Evolutionary conservation across 2,113 vertebrate species (phyloP), one percentile per base, ranked within the genome.

Genomic region (Fregetta grallaria): DNA sequence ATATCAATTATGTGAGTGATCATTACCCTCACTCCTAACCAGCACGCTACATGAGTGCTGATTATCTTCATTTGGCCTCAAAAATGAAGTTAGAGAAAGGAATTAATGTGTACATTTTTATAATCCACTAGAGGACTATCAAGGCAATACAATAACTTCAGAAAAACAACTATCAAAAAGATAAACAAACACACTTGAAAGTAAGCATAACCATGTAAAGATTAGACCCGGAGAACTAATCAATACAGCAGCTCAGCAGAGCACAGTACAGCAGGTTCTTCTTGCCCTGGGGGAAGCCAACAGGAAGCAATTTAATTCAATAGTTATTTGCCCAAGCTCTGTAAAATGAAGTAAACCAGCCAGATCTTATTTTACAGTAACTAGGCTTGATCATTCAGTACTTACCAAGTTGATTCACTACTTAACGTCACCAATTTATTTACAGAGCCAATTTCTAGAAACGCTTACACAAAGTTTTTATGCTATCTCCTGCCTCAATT

Each of bases 271-370:
- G 58, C 61, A 88, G 68, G 67, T 81, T 93, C 79, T 75, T 92
- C 75, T 59, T 50, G 76, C 96, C 92, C 84, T 94, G 40, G 36
- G 66, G 95, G 62, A 96, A 96, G 90, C 59, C 77, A 88, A 95
- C 40, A 94, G 65, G 82, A 96, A 95, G 93, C 88, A 96, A 97
- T 96, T 96, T 96, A 95, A 97, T 93, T 96, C 87, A 83, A 45
- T 23, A 90, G 89, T 74, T 97, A 95, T 95, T 96, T 98, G 95
- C 55, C 92, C 83, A 96, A 92, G 78, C 80, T 91, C 59, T 87
- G 93, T 66, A 96, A 97, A 97, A 97, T 52, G 38, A 96, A 96
- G 80, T 50, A 92, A 95, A 96, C 74, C 68, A 50, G 68, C 13
- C 79, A 89, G 68, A 96, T 96, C 61, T 95, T 95, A 86, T 87